A percentile compares a stretch with the other conserved stretches of the same genome.
phyloP scores from a whole-genome alignment of 2,888 invertebrate species.

The Caenorhabditis wallacei region DNA sequence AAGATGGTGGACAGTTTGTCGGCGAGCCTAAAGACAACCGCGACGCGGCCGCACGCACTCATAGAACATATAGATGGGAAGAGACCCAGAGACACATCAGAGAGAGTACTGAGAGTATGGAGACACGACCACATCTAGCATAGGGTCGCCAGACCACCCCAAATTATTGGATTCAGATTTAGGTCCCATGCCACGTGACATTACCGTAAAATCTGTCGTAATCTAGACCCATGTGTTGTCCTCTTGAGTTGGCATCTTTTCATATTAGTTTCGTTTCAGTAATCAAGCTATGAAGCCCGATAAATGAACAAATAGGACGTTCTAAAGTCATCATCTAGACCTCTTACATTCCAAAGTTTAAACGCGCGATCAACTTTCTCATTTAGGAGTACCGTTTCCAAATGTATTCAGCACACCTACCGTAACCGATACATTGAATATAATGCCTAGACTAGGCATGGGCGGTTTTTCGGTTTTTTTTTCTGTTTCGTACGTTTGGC shows the following conservation, averaged over 20 bases:
- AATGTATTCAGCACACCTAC: neutral
- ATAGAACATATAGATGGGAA: constrained; percentile 6
- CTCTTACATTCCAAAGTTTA: neutral
- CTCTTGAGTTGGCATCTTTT: neutral
- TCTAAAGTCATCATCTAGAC: constrained; percentile 40
- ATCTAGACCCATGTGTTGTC: neutral
- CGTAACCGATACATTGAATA: constrained; percentile 3
- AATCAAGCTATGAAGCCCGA: neutral
- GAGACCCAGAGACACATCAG: constrained; percentile 36
- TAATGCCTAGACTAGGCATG: neutral
- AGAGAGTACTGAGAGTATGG: constrained; percentile 45
- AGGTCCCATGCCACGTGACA: constrained; percentile 14
- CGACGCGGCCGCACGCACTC: constrained; percentile 62
- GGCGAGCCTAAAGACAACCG: constrained; percentile 62
- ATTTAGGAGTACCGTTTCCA: neutral
- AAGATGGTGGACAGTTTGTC: constrained; percentile 62
- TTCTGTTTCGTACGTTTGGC: constrained; percentile 2
- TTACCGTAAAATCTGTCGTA: neutral
- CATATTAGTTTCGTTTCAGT: neutral
- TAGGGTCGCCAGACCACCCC: constrained; percentile 53
- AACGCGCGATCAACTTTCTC: neutral
- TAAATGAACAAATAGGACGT: constrained; percentile 16
- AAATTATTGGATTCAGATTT: constrained; percentile 61
- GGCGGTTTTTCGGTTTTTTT: neutral
- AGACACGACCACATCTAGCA: constrained; percentile 37